Base-by-base conservation (phyloP, 23 tunicate species). In the Diplosoma virens region DNA sequence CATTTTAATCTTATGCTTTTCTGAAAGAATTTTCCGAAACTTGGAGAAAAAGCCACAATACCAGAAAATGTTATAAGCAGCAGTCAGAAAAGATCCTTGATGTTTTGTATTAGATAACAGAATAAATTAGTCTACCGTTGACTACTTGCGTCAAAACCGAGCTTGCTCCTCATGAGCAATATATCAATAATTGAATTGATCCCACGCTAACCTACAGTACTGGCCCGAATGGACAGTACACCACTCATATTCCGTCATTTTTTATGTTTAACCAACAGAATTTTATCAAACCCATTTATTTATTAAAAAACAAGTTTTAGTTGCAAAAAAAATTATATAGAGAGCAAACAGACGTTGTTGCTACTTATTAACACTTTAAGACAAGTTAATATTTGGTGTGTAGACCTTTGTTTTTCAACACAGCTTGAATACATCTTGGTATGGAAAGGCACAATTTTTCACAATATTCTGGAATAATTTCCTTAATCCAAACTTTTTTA, bases 281-380 rank as follows among this genome's bases (percentile, higher is more conserved):
- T 55, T 55, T 55, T 4, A 55, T 55, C 63, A 55, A n/a, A n/a
- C n/a, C n/a, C 63, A 20, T 20, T 55, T 55, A 55, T 55, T 55
- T 55, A 55, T 55, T 55, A 4, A 20, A 55, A 55, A 55, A 20
- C 4, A n/a, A n/a, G n/a, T n/a, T n/a, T 4, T 11, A 55, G 24
- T 4, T 55, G 24, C 63, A 55, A 11, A 20, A 4, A 22, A 11
- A 55, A 4, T 16, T 55, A 11, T 20, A 55, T 14, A 41, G 9
- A 14, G 14, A 9, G 9, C 11, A 41, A 7, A 41, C 9, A 41
- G 9, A 41, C 14, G 50, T 41, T 14, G 50, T 41, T 41, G 9
- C 9, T 7, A 9, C 9, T 41, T 7, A 9, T 7, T 7, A 41
- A 9, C 14, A 7, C 9, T 41, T 41, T 41, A 7, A 14, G 9